phyloP scores from a whole-genome alignment of 37 sponge, comb jelly and placozoan species.

The Theonella swinhoei region DNA sequence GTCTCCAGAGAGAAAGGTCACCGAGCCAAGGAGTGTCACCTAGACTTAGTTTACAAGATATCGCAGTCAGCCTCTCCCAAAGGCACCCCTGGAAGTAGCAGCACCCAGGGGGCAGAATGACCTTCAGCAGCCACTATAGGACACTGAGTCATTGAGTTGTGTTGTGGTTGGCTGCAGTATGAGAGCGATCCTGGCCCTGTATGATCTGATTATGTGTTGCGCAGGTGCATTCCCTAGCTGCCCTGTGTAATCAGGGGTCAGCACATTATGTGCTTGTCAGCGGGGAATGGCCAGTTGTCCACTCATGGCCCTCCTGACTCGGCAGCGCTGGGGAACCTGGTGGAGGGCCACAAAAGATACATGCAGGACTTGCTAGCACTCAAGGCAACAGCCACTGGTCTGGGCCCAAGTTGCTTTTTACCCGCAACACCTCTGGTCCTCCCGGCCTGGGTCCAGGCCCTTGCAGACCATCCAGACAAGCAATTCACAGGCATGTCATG shows the following conservation, averaged over 20 bases:
- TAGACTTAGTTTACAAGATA: too few relatives aligned
- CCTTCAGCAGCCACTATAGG: too few relatives aligned
- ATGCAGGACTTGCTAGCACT: neutral
- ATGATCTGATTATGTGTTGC: too few relatives aligned
- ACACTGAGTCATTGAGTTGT: too few relatives aligned
- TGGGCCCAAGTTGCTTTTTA: neutral
- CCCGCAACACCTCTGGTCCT: neutral
- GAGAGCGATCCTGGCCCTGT: too few relatives aligned
- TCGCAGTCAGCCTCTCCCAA: too few relatives aligned
- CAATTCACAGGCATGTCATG: neutral
- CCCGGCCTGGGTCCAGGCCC: neutral
- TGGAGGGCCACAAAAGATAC: neutral
- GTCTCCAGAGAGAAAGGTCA: neutral
- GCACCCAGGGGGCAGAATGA: too few relatives aligned
- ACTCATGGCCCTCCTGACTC: too few relatives aligned
- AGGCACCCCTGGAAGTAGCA: too few relatives aligned
- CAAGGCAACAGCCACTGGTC: neutral
- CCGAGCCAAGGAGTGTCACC: neutral
- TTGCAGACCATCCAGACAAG: constrained; percentile 6
- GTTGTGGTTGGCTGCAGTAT: too few relatives aligned
- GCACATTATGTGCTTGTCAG: neutral
- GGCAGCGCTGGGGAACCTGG: neutral
- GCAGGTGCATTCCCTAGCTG: too few relatives aligned
- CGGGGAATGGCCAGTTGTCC: neutral
- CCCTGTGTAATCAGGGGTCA: too few relatives aligned